Evolutionary conservation across 2,797 vertebrate genomes (phyloP), one percentile per base, ranked within the genome.

Genomic region (Pterois miles): DNA sequence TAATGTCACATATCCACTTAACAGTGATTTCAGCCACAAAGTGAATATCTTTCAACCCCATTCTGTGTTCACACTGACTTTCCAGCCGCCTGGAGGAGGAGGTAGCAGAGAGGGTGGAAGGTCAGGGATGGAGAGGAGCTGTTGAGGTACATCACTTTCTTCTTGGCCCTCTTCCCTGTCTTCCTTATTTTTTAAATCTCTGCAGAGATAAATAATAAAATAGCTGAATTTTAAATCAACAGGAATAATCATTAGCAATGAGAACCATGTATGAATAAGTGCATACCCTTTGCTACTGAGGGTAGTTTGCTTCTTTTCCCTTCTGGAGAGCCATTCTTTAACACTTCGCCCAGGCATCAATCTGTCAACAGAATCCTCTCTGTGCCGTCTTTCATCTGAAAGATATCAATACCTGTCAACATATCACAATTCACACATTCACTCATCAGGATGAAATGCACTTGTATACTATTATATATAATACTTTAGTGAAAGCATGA

Each of bases 51-150:
- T 65, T 98, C 90, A 99, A 80, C 97, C 96, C 98, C 98, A 99
- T 25, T 97, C 97, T 40, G 95, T 91, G 65, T 52, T 81, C 34
- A 87, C 77, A n/a, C 81, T 91, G 27, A 93, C 80, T 0, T 78
- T 94, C 97, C 96, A 97, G 3, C 97, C 96, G 0, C 94, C 94
- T 0, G 92, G 89, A 0, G 96, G 96, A 27, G 97, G 97, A 13
- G 97, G 96, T 71, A 95, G 88, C 46, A 99, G 95, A 22, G 98
- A 99, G 0, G 95, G 97, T 0, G 98, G 98, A 23, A 99, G 95
- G 67, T 99, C 96, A 81, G 95, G 96, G 54, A 96, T 78, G 1
- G 97, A 95, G 0, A 97, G 96, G 92, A 98, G 96, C 71, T 96
- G 97, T 0, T 92, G 92, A 0, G 96, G 96, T 54, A 97, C 89